Base-by-base conservation (phyloP, 2,888 invertebrate genomes). In the Drosophila conformis region DNA sequence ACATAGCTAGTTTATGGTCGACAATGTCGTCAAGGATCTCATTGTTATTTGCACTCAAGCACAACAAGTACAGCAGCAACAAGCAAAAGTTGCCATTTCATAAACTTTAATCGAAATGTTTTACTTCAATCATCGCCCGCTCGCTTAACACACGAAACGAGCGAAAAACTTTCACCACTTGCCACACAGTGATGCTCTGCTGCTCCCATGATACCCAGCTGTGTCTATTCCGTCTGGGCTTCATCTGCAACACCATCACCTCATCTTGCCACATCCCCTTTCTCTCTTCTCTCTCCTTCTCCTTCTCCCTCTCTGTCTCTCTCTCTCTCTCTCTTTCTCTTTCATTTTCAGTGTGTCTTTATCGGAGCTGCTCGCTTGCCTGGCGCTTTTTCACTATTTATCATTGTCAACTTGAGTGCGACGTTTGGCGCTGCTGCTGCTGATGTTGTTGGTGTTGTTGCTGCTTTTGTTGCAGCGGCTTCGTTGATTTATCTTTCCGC, bases 51-150 rank as follows among this genome's bases (percentile, higher is more conserved):
- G 79, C 77, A 65, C 81, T 81, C 51, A 63, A 40, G 54, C 38
- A 49, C 62, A 65, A 29, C 79, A 49, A 35, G 40, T 33, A 48
- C 59, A 52, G 10, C 52, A 80, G 21, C 21, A 46, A 46, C 46
- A 36, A 65, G 53, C 59, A 67, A 80, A 74, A 82, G 81, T 81
- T 88, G 82, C 77, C 78, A 83, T 87, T 87, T 90, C 87, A 87
- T 89, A 87, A 87, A 87, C 87, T 87, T 87, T 89, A 87, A 90
- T 87, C 87, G 90, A 87, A 87, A 87, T 87, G 89, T 87, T 87
- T 87, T 87, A 90, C 87, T 89, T 88, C 86, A 88, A 87, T 85
- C 90, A 89, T 82, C 86, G 78, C 68, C 68, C 70, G 61, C 77
- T 61, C 25, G 13, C 25, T 21, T 11, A 51, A 73, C 73, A 76